phyloP scores from a whole-genome alignment of 1,140 invertebrate species.

The Probaryconus sp. region DNA sequence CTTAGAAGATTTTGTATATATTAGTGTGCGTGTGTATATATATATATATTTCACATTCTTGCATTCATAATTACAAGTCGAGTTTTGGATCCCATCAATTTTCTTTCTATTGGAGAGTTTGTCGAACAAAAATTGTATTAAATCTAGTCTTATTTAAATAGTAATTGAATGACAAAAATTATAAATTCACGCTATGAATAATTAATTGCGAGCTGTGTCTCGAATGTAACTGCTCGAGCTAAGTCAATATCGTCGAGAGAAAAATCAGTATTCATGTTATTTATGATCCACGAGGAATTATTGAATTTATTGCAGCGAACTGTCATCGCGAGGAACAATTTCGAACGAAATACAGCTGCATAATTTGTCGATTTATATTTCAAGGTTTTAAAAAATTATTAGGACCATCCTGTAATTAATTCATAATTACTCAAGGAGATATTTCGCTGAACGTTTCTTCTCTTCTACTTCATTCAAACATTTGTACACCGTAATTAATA shows the following conservation, averaged over 20 bases:
- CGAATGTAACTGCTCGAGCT: slow-evolving; percentile 19
- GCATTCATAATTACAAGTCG: no score
- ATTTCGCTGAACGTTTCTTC: no score
- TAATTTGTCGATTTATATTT: slow-evolving; percentile 46
- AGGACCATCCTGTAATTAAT: no score
- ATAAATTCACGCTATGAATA: slow-evolving; percentile 19
- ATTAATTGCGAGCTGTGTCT: slow-evolving; percentile 19
- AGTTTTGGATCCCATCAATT: no score
- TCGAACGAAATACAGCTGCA: slow-evolving; percentile 27
- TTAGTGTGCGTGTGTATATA: no score
- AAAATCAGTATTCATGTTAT: slow-evolving; percentile 55
- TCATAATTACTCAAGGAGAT: no score
- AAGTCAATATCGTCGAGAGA: slow-evolving; percentile 40
- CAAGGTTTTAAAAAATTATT: slow-evolving; percentile 28
- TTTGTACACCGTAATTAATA: no score
- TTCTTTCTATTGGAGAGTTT: no score
- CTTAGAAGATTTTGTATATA: slow-evolving; percentile 21
- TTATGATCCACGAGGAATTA: slow-evolving; percentile 32
- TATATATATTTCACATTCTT: no score
- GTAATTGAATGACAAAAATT: slow-evolving; percentile 8
- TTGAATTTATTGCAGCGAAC: slow-evolving; percentile 51
- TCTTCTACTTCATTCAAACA: no score
- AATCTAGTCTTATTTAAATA: slow-evolving; percentile 37
- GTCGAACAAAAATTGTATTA: no score
- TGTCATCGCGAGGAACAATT: slow-evolving; percentile 33